These are phyloP conservation scores for Epinephelus malabaricus DNA, from an alignment of 2,797 vertebrate species.

Conservation along the genomic window DNA sequence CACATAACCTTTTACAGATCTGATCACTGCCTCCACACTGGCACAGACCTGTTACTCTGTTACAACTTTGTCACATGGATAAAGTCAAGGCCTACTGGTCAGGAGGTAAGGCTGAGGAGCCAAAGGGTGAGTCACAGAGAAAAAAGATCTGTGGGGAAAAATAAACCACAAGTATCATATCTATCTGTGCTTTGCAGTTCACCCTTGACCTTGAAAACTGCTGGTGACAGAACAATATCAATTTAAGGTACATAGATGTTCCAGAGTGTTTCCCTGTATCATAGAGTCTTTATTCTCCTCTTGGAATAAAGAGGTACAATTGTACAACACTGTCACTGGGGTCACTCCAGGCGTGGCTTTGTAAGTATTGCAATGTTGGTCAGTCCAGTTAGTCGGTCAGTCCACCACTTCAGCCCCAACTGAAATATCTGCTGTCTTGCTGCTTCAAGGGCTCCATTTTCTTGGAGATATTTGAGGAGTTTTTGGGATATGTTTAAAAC, in stretches of 20 bases:
- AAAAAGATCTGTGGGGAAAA: background rate
- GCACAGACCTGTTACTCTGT: background rate
- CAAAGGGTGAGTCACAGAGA: background rate
- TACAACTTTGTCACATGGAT: background rate
- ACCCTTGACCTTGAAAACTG: background rate
- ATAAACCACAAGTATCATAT: background rate
- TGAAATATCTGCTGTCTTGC: background rate
- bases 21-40: background rate
- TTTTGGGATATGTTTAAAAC: no score
- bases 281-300: background rate
- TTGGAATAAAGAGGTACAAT: background rate
- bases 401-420: background rate
- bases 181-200: background rate
- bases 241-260: background rate
- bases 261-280: background rate
- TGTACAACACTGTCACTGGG: background rate
- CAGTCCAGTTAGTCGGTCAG: no score
- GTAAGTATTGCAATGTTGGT: background rate
- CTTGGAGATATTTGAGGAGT: no score
- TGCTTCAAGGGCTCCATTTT: no score
- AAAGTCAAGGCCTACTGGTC: background rate
- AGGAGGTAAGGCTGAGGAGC: background rate
- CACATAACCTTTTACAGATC: background rate
- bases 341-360: background rate
- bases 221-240: background rate